Evolutionary conservation across 2,888 invertebrate species (phyloP), one percentile per base, ranked within the genome.

Genomic region (Cryptophagus acutangulus): DNA sequence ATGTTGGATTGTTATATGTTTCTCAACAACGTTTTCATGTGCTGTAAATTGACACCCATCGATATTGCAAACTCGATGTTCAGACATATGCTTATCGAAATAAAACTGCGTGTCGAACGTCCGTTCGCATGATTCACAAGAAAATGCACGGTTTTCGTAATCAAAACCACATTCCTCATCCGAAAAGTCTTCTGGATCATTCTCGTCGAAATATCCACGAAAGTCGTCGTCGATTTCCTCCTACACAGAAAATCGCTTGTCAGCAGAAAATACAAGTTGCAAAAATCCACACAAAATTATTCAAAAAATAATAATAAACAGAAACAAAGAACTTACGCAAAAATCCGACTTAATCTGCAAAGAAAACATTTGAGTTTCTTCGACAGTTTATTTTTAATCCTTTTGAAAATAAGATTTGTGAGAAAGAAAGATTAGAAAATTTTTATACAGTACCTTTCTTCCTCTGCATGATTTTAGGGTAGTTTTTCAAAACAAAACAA

Each of bases 1-100:
- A 67, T 94, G 93, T 69, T 91, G 87, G 75, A 85, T 81, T 63
- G 78, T 76, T 51, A 88, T 79, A 62, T 94, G 94, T 52, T 81
- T 81, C 44, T 83, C 81, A 9, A 94, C 79, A 2, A 91, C 75
- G 64, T 82, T 82, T 2, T 84, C 79, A 63, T 87, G 85, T 2
- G 87, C 90, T 41, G 79, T 72, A 70, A 87, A 90, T 20, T 73
- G 75, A 62, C 93, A 94, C 9, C 84, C 86, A 55, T 87, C 87
- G 36, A 85, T 77, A 36, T 82, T 83, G 62, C 93, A 94, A 65
- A 76, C 75, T 67, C 78, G 76, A 69, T 94, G 93, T 55, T 82
- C 78, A n/a, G 71, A 69, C 48, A 78, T 71, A 65, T 94, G 93
- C 33, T 74, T 73, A 33, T 77, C 69, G 41, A 84, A 76, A 42